Evolutionary conservation across 2,888 invertebrate genomes (phyloP).

Genomic region (Drosophila yooni): DNA sequence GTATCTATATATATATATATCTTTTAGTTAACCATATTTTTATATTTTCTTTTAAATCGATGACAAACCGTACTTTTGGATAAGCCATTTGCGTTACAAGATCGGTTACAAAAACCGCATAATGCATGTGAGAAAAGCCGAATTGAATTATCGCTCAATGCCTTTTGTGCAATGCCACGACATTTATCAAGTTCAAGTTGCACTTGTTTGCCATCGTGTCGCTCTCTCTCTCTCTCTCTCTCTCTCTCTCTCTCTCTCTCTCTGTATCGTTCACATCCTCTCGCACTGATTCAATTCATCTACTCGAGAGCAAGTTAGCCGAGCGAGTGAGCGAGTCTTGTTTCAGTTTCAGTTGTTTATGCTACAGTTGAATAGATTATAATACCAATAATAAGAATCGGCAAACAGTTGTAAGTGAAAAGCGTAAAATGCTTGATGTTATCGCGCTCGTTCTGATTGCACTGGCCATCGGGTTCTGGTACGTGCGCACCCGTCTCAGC

Average conservation of each 20-base stretch:
- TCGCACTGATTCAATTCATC: background rate
- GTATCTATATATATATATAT: background rate
- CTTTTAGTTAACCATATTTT: background rate
- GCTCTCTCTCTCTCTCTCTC: background rate
- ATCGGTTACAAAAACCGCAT: background rate
- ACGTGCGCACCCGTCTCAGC: slow-evolving; percentile 46
- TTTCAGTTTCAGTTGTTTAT: slow-evolving; percentile 15
- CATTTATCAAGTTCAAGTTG: slow-evolving; percentile 21
- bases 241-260: background rate
- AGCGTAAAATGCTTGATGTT: slow-evolving; percentile 60
- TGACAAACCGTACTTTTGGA: background rate
- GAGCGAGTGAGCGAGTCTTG: slow-evolving; percentile 7
- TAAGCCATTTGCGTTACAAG: background rate
- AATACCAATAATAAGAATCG: background rate
- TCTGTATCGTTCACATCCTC: background rate
- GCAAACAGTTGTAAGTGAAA: slow-evolving; percentile 49
- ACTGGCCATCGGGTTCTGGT: slow-evolving; percentile 64
- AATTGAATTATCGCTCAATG: slow-evolving; percentile 8
- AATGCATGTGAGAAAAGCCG: background rate
- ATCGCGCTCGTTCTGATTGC: slow-evolving; percentile 57
- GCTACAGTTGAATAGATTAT: slow-evolving; percentile 13
- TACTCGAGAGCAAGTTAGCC: background rate
- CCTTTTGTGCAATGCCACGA: slow-evolving; percentile 21
- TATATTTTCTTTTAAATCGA: background rate
- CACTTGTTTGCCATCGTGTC: background rate